These are phyloP conservation scores for Nymphalis io DNA, from an alignment of 1,140 invertebrate genomes.

Conservation along the genomic window DNA sequence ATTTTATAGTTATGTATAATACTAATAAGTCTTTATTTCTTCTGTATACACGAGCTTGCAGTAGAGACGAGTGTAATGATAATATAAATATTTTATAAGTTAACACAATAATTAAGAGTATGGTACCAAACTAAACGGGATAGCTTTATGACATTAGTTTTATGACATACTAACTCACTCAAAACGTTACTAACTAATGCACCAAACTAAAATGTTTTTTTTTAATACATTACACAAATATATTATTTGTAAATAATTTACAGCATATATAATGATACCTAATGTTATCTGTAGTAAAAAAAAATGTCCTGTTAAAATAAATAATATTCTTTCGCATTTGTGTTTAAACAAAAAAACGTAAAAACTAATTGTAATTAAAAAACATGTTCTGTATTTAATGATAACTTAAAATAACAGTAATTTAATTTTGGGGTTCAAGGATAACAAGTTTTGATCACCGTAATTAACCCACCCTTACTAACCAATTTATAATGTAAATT, in stretches of 20 bases:
- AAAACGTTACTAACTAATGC: slow-evolving; percentile 24
- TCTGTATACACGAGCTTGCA: neutral
- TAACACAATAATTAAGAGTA: slow-evolving; percentile 2
- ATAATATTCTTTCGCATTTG: too few species aligned
- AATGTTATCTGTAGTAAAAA: too few species aligned
- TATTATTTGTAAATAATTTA: too few species aligned
- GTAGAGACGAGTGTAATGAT: neutral
- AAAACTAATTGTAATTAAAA: too few species aligned
- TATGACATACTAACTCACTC: slow-evolving; percentile 39
- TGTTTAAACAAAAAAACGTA: too few species aligned
- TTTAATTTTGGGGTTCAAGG: neutral
- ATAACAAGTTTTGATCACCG: slow-evolving; percentile 4
- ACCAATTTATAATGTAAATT: slow-evolving; percentile 47
- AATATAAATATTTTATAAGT: neutral
- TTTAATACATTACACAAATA: too few species aligned
- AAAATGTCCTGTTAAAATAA: too few species aligned
- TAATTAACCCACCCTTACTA: slow-evolving; percentile 45
- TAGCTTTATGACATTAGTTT: slow-evolving; percentile 44
- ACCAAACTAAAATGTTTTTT: slow-evolving; percentile 23
- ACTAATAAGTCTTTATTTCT: neutral
- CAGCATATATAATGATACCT: too few species aligned
- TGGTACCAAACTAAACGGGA: slow-evolving; percentile 51
- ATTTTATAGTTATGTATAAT: slow-evolving; percentile 3
- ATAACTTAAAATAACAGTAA: neutral
- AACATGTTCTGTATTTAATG: neutral